phyloP scores from a whole-genome alignment of 2,113 vertebrate genomes.

The Dinomys branickii region DNA sequence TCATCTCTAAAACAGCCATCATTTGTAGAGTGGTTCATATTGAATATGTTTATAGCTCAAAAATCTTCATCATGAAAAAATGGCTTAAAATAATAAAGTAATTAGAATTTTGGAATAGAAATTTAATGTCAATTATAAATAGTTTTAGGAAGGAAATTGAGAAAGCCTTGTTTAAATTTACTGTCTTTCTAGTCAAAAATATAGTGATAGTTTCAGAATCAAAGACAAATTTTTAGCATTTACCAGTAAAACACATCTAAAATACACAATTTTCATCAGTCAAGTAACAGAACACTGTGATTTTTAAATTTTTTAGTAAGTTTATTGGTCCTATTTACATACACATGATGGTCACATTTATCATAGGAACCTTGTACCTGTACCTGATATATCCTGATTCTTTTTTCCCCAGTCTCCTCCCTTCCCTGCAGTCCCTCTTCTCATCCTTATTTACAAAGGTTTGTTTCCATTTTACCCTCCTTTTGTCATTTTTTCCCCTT shows the following conservation, averaged over 20 bases:
- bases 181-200: background rate
- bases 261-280: background rate
- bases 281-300: background rate
- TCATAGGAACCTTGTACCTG: background rate
- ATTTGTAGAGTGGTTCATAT: background rate
- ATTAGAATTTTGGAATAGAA: background rate
- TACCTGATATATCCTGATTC: background rate
- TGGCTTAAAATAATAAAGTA: background rate
- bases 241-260: background rate
- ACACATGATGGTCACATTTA: background rate
- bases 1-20: background rate
- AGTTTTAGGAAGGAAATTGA: background rate
- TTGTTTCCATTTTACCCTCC: background rate
- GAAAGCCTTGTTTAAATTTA: background rate
- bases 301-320: background rate
- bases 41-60: background rate
- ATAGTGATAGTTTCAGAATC: background rate
- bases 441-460: background rate
- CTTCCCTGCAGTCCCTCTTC: background rate
- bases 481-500: background rate
- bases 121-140: background rate
- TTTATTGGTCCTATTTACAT: background rate
- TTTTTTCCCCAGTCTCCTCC: background rate
- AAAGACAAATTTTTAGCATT: background rate
- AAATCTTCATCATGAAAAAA: background rate